phyloP scores from a whole-genome alignment of 1,140 invertebrate genomes.

The Linepithema humile region DNA sequence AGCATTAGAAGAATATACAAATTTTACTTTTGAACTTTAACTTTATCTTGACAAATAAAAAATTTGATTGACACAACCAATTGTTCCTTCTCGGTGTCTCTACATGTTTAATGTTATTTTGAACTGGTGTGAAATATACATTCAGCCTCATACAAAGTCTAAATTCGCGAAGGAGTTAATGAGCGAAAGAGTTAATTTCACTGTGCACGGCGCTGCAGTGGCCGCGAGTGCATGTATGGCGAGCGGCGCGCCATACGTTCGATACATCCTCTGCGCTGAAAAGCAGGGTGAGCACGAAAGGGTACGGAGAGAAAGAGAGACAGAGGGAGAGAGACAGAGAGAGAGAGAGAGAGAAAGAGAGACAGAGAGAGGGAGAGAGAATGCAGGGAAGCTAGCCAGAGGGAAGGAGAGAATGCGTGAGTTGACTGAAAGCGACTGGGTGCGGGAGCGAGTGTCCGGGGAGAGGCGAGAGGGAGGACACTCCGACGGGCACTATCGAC shows the following conservation, averaged over 20 bases:
- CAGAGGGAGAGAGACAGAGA: background rate
- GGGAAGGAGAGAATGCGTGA: background rate
- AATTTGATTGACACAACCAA: too few relatives aligned
- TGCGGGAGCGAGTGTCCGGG: too few relatives aligned
- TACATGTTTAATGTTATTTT: too few relatives aligned
- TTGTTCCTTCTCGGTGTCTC: too few relatives aligned
- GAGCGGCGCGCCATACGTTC: constrained; percentile 28
- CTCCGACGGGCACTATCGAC: constrained; percentile 50
- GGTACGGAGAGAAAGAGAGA: background rate
- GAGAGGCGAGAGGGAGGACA: background rate
- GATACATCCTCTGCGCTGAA: constrained; percentile 22
- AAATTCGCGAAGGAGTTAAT: background rate
- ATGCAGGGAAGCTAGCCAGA: background rate
- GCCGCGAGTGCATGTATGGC: constrained; percentile 25
- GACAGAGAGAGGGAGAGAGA: background rate
- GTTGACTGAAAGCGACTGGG: background rate
- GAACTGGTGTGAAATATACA: background rate
- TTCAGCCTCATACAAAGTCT: background rate
- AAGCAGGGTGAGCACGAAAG: constrained; percentile 1
- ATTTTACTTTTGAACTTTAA: too few relatives aligned
- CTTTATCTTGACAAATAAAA: too few relatives aligned
- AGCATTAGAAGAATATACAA: too few relatives aligned
- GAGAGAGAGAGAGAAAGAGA: background rate
- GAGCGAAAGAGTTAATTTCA: constrained; percentile 26
- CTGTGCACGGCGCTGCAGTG: constrained; percentile 1